Evolutionary conservation across 2,888 invertebrate genomes (phyloP).

Genomic region (Dendrolimus houi): DNA sequence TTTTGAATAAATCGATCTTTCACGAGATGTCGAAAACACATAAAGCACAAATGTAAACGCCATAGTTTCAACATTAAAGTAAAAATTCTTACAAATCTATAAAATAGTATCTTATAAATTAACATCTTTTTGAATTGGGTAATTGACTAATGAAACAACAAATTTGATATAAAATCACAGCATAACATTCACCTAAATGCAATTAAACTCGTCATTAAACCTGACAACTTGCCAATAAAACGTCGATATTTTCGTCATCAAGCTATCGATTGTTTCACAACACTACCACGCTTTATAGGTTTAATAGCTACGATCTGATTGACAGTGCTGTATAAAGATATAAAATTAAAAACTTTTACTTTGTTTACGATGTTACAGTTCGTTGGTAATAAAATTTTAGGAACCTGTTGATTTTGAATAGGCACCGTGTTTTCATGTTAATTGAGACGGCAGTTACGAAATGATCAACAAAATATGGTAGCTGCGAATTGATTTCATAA

Average conservation of each 20-base stretch:
- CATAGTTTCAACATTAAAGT: too few species aligned
- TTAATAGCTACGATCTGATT: slow-evolving; percentile 36
- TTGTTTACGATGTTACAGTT: slow-evolving; percentile 32
- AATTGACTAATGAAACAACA: not conserved
- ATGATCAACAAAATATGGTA: slow-evolving; percentile 9
- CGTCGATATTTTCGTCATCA: not conserved
- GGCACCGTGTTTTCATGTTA: slow-evolving; percentile 21
- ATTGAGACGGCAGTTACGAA: slow-evolving; percentile 25
- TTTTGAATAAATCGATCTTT: too few species aligned
- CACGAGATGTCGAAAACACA: too few species aligned
- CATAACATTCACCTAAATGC: not conserved
- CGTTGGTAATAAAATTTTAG: slow-evolving; percentile 23
- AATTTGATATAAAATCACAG: not conserved
- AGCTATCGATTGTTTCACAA: slow-evolving; percentile 10
- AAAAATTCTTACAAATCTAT: too few species aligned
- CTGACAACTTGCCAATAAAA: not conserved
- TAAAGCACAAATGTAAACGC: too few species aligned
- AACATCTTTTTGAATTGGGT: too few species aligned
- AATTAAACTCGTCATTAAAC: not conserved
- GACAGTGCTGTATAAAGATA: slow-evolving; percentile 27
- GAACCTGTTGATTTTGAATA: slow-evolving; percentile 22
- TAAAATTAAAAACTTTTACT: slow-evolving; percentile 32
- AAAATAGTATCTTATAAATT: too few species aligned
- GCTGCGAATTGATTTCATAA: too few species aligned
- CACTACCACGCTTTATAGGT: not conserved